Percentiles rank a stretch among this genome's conserved stretches.
Evolutionary conservation across 2,797 vertebrate genomes (phyloP).

Genomic region (Sphenopsis melanotis): DNA sequence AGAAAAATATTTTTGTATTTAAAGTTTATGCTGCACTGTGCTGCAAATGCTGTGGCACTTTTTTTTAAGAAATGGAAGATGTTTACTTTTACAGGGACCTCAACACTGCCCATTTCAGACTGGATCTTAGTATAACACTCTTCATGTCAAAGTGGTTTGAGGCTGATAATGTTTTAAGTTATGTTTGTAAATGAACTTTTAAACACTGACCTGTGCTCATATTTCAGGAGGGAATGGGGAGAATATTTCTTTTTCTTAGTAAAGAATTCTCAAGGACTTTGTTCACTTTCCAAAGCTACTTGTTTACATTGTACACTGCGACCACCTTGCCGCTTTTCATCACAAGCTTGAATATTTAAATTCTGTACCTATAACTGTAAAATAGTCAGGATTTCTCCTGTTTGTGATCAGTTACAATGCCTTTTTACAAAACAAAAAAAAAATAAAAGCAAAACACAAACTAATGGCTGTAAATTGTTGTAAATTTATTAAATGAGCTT

Average conservation of each 20-base stretch:
- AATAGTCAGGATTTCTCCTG: conserved; percentile 81
- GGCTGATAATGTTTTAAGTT: conserved; percentile 83
- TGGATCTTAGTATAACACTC: conserved; percentile 85
- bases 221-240: conserved; percentile 76
- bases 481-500: conserved; percentile 94
- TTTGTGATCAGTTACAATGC: conserved; percentile 84
- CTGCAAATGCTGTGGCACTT: conserved; percentile 83
- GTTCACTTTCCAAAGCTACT: conserved; percentile 96
- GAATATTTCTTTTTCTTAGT: conserved; percentile 68
- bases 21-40: conserved; percentile 89
- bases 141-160: conserved; percentile 78
- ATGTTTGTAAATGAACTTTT: conserved; percentile 75
- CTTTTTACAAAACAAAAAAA: conserved; percentile 76
- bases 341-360: conserved; percentile 98
- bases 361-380: conserved; percentile 94
- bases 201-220: conserved; percentile 79
- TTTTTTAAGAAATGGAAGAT: conserved; percentile 83
- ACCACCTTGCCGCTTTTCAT: conserved; percentile 87
- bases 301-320: conserved; percentile 92
- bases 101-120: conserved; percentile 92
- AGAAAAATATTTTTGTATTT: conserved; percentile 95
- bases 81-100: conserved; percentile 89
- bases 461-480: conserved; percentile 93
- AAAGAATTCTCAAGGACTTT: conserved; percentile 84
- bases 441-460: not conserved